A percentile compares a stretch with the other conserved stretches of the same genome.
Conservation (phyloP, 2,113 vertebrate genomes). For the Eulacestoma nigropectus region DNA sequence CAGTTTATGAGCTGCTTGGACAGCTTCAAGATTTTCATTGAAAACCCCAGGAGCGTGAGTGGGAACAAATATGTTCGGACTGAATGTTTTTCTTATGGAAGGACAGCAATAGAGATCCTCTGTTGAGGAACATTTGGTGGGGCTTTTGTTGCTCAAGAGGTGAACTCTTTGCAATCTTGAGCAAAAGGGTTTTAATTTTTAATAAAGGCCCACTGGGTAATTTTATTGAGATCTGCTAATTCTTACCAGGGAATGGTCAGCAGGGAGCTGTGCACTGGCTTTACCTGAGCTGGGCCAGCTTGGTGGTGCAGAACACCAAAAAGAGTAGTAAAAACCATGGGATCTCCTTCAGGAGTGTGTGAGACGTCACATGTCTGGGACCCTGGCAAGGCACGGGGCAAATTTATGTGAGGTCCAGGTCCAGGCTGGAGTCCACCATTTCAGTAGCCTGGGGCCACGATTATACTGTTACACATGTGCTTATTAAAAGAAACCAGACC, state of each 20-base stretch:
- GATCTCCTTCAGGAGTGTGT: neutral
- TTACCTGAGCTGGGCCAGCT: neutral
- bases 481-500: conserved; percentile 33
- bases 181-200: neutral
- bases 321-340: neutral
- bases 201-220: neutral
- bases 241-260: neutral
- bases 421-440: neutral
- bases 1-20: conserved; percentile 41
- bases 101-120: neutral
- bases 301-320: neutral
- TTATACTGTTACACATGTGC: conserved; percentile 4
- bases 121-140: neutral
- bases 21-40: neutral
- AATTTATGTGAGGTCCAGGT: neutral
- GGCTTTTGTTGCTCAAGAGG: neutral
- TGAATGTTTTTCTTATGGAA: conserved; percentile 15
- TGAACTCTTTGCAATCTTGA: neutral
- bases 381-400: neutral
- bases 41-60: neutral
- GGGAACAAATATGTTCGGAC: neutral
- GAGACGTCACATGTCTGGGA: neutral
- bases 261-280: neutral
- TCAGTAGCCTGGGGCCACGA: neutral
- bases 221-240: neutral